Conservation (phyloP, 2,113 vertebrate genomes). For the Proteles cristata region DNA sequence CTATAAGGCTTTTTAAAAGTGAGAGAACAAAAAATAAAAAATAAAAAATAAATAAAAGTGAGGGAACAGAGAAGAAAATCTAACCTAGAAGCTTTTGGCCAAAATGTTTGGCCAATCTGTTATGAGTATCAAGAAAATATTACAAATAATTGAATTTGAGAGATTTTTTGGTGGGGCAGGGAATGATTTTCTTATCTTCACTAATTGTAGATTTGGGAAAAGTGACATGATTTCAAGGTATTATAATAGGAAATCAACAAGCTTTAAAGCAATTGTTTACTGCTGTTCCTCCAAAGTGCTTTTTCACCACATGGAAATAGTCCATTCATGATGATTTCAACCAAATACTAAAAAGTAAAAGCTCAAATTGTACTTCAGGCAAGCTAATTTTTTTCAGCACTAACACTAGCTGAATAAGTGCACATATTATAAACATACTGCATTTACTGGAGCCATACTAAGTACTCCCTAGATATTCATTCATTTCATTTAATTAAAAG, state of each 20-base stretch:
- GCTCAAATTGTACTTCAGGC: neutral
- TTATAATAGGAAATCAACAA: neutral
- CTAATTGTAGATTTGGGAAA: neutral
- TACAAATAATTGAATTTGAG: neutral
- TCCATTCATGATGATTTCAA: neutral
- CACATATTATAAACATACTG: neutral
- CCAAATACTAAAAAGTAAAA: conserved; percentile 26
- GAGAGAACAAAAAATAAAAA: neutral
- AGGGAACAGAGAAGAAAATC: neutral
- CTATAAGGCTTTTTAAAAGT: neutral
- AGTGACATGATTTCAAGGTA: neutral
- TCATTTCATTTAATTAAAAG: conserved; percentile 20
- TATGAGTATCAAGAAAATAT: conserved; percentile 1
- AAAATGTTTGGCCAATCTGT: neutral
- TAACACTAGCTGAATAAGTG: neutral
- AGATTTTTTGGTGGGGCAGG: neutral
- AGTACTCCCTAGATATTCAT: neutral
- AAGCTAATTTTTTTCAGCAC: neutral
- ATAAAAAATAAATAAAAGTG: too few species aligned
- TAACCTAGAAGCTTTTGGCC: neutral
- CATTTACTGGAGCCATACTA: neutral
- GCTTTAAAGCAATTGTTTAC: neutral
- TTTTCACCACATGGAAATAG: neutral
- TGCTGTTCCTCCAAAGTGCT: neutral
- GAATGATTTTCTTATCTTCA: neutral